A percentile compares a stretch with the other conserved stretches of the same genome.
These are phyloP conservation scores for Sardinella longiceps DNA, from an alignment of 2,797 vertebrate species.

Conservation along the genomic window DNA sequence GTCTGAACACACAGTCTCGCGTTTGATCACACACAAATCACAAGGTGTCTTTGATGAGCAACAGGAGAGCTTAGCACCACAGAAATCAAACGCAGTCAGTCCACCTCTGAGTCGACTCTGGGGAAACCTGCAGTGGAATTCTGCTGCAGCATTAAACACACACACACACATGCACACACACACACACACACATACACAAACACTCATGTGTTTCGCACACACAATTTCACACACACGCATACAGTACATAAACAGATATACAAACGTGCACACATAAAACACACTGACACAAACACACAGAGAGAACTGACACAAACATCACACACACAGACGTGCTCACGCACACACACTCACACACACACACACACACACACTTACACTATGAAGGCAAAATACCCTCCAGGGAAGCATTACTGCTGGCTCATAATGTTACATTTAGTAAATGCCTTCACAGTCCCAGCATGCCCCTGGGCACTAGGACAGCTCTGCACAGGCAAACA, in stretches of 20 bases:
- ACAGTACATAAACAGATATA: background rate
- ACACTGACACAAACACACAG: background rate
- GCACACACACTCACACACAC: background rate
- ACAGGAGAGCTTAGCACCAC: conserved; percentile 14
- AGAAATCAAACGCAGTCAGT: background rate
- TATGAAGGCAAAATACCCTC: background rate
- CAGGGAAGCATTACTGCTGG: background rate
- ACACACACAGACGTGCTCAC: background rate
- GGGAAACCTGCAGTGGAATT: conserved; percentile 10
- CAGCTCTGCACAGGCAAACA: background rate
- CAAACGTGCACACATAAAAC: background rate
- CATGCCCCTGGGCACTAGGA: background rate
- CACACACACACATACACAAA: background rate
- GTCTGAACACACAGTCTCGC: background rate
- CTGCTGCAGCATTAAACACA: background rate
- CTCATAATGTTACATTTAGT: conserved; percentile 21
- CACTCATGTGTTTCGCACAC: background rate
- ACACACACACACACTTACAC: background rate
- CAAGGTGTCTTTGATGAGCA: conserved; percentile 4
- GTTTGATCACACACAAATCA: background rate
- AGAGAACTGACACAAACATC: background rate
- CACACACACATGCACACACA: background rate
- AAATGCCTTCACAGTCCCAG: background rate
- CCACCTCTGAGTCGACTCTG: background rate
- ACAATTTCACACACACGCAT: background rate